Base-by-base conservation (phyloP, 1,140 invertebrate genomes). In the Atta colombica region DNA sequence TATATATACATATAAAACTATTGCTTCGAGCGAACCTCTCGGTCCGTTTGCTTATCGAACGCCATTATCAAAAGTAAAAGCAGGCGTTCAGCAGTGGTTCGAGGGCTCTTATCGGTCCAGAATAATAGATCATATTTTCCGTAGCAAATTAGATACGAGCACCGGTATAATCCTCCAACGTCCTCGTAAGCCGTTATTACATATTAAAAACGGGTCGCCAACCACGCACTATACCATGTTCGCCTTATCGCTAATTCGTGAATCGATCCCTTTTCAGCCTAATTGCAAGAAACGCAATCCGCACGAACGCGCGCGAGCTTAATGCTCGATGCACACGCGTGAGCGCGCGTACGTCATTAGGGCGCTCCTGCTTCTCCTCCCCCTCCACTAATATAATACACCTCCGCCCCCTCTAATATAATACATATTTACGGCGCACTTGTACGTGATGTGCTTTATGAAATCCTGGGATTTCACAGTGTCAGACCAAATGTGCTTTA, bases 171-270 rank as follows among this genome's bases (percentile, higher is more conserved):
- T 86, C 85, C 86, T 77, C 63, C 39, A 61, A 58, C 71, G 63
- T n/a, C 51, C 69, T 25, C 63, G 0, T 12, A 61, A 25, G 60
- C 84, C 35, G 28, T 87, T 55, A 90, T 89, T 90, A 89, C 21
- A 28, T 31, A 72, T 58, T 63, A 58, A 84, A 89, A 89, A 51
- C 63, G 45, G 77, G 85, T 65, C 89, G 65, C 39, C 55, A 18
- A 28, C 74, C 60, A 28, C 77, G 74, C 51, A 28, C 63, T 68
- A 35, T 71, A 84, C 61, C 72, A 45, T 65, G 66, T 28, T 75
- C 55, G 80, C 12, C 89, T 90, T 90, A 88, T 90, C 89, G 58
- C 18, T 90, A 90, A 90, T 90, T 90, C 75, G 63, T 63, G 61
- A 85, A 90, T 87, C 88, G 89, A 87, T 45, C 60, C 39, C 55